Evolutionary conservation across 2,888 invertebrate species (phyloP).

Genomic region (Cistogaster globosa): DNA sequence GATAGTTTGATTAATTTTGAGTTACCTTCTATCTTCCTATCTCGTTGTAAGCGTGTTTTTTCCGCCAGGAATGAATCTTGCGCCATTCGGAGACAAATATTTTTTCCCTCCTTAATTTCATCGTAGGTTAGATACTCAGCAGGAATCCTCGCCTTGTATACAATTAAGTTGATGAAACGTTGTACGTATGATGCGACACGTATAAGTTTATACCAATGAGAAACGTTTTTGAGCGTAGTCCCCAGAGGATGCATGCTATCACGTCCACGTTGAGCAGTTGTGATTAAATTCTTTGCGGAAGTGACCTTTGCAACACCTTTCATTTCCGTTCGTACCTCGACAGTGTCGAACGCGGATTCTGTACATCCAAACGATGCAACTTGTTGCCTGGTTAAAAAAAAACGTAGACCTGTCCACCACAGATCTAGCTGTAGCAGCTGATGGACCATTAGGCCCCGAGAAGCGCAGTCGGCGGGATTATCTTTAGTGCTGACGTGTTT

Average conservation of each 20-base stretch:
- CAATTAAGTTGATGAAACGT: constrained; percentile 44
- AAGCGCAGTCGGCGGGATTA: constrained; percentile 45
- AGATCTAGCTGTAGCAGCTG: not conserved
- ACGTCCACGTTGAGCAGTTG: too few relatives aligned
- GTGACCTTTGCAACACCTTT: too few relatives aligned
- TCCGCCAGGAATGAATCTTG: constrained; percentile 28
- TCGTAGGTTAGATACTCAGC: not conserved
- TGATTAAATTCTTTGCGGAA: too few relatives aligned
- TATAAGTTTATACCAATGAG: constrained; percentile 40
- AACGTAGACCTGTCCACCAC: not conserved
- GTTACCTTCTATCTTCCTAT: not conserved
- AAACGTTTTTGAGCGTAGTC: not conserved
- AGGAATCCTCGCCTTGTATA: not conserved
- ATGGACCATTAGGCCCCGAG: constrained; percentile 17
- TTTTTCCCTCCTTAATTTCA: constrained; percentile 18
- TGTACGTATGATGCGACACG: constrained; percentile 43
- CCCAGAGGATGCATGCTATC: too few relatives aligned
- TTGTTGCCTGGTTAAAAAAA: too few relatives aligned
- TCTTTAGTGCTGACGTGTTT: constrained; percentile 7
- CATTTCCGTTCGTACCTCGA: too few relatives aligned
- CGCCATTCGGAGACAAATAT: constrained; percentile 10
- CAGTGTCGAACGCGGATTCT: too few relatives aligned
- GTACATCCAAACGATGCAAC: too few relatives aligned
- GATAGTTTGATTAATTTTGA: constrained; percentile 40
- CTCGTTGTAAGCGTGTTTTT: not conserved